Base-by-base conservation (phyloP, 2,888 invertebrate species). In the Ferdinandea cuprea region DNA sequence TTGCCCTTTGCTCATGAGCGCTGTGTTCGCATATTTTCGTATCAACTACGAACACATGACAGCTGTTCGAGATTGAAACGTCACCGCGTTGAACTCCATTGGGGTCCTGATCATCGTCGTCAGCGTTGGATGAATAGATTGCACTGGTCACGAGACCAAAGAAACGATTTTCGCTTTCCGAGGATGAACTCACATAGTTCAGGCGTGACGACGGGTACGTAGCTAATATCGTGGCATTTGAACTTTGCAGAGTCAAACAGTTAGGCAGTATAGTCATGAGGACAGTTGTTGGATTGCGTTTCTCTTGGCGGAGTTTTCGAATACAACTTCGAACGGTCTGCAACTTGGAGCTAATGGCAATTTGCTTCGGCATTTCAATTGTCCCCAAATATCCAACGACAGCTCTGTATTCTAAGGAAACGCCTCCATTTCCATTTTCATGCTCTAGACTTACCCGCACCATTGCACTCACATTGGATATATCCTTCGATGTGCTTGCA, bases 331-430 rank as follows among this genome's bases (percentile, higher is more conserved):
- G 93, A 13, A 98, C 95, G 15, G 96, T 94, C 89, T 95, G 93
- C 86, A 95, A 91, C 68, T 97, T 94, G 11, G 95, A 94, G 42
- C 94, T 94, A 50, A 94, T 94, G 61, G 95, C 92, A 46, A 96
- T 92, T 86, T 96, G 95, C 89, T 95, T 95, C 0, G 98, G 98
- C 92, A 98, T 98, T 91, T 98, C 98, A 85, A 99, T 97, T 1
- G 98, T 98, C 19, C 98, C 98, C 54, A 99, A 92, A 90, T 99
- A 99, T 0, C 98, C 98, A 0, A 99, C 97, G 1, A 99, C 94
- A 0, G 96, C 96, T 86, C 96, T 94, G 88, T 95, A 96, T 83
- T 96, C 96, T 7, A 96, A 92, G 0, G 94, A 92, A 89, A 92
- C 91, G 85, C 48, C 85, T 0, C 77, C 74, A 40, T 80, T 85